These are phyloP conservation scores for Ophthalmolycus amberensis DNA, from an alignment of 2,113 vertebrate genomes.

Conservation along the genomic window DNA sequence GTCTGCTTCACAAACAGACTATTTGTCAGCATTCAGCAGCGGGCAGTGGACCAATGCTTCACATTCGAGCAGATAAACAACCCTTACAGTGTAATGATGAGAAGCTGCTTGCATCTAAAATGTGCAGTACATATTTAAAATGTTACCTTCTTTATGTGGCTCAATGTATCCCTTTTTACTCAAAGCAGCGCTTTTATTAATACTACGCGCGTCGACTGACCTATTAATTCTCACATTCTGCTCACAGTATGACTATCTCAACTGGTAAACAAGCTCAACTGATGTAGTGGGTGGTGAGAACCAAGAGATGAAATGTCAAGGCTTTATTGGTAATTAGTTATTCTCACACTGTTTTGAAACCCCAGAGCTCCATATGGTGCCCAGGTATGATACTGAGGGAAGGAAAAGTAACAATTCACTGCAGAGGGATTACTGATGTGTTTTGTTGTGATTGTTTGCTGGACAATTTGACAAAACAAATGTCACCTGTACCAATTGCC, in stretches of 20 bases:
- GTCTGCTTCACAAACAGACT: background rate
- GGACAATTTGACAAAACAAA: background rate
- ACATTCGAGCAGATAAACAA: background rate
- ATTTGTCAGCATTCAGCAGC: background rate
- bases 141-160: background rate
- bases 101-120: background rate
- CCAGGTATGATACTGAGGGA: background rate
- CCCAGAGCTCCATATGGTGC: background rate
- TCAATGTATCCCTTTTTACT: background rate
- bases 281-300: slow-evolving; percentile 24
- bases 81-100: background rate
- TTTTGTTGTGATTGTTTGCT: background rate
- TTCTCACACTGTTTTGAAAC: slow-evolving; percentile 30
- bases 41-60: background rate
- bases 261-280: slow-evolving; percentile 17
- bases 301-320: slow-evolving; percentile 19
- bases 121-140: background rate
- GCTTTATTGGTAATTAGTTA: slow-evolving; percentile 33
- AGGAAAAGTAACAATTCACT: background rate
- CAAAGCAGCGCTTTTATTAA: background rate
- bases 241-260: slow-evolving; percentile 12
- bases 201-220: background rate
- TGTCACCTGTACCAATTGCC: background rate
- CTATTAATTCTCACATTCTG: slow-evolving; percentile 1
- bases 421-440: no score